These are phyloP conservation scores for Petrocephalus sullivani DNA, from an alignment of 2,797 vertebrate genomes.

Conservation along the genomic window DNA sequence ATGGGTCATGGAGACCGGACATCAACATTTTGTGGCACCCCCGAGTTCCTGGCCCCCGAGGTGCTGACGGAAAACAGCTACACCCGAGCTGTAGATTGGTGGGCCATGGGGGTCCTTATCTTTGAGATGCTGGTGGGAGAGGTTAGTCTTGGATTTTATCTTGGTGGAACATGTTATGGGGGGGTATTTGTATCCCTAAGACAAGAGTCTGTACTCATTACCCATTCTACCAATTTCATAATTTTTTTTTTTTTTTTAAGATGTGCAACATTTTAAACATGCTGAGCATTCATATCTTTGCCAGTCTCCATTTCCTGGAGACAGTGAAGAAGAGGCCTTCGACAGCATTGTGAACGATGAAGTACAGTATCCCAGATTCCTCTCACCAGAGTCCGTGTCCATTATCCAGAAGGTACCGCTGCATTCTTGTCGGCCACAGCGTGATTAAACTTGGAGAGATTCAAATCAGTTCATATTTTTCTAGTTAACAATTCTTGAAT, in stretches of 20 bases:
- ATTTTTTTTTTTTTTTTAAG: not conserved
- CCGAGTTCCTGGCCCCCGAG: conserved; percentile 90
- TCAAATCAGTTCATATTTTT: not conserved
- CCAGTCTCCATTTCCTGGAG: conserved; percentile 89
- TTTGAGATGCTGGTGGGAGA: conserved; percentile 96
- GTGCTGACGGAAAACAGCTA: conserved; percentile 86
- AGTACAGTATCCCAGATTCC: conserved; percentile 74
- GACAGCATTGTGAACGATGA: conserved; percentile 91
- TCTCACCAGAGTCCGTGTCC: conserved; percentile 70
- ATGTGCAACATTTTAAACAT: not conserved
- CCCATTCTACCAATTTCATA: not conserved
- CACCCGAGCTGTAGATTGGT: conserved; percentile 92
- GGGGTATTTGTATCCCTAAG: not conserved
- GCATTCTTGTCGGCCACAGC: not conserved
- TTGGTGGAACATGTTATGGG: not conserved
- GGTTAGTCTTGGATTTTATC: conserved; percentile 58
- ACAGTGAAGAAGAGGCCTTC: conserved; percentile 92
- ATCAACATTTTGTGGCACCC: conserved; percentile 90
- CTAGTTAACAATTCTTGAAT: not conserved
- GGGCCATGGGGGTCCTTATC: conserved; percentile 88
- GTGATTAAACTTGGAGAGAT: not conserved
- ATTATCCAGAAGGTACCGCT: conserved; percentile 77
- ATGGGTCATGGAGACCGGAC: conserved; percentile 87
- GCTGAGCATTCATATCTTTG: conserved; percentile 23
- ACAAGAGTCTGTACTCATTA: not conserved